These are phyloP conservation scores for Euleptes europaea DNA, from an alignment of 2,113 vertebrate genomes.

Conservation along the genomic window DNA sequence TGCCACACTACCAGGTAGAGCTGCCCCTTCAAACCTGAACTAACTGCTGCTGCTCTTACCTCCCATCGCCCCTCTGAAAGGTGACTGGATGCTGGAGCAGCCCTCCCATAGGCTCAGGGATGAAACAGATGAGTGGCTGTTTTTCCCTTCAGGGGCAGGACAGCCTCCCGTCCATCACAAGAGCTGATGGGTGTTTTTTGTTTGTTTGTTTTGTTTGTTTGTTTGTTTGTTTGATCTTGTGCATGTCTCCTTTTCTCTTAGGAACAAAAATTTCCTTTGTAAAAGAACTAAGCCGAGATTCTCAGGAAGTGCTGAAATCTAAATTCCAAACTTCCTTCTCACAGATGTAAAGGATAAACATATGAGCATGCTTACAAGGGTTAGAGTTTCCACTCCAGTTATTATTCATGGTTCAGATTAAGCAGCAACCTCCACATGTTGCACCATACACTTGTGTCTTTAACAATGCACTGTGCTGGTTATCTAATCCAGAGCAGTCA, in stretches of 20 bases:
- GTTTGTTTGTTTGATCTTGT: not conserved
- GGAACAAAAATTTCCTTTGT: not conserved
- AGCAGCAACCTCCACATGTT: not conserved
- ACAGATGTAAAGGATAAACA: not conserved
- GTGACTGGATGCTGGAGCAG: no score
- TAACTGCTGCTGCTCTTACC: no score
- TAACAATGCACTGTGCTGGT: accelerated
- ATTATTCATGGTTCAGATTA: not conserved
- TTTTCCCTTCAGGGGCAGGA: no score
- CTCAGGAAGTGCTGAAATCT: not conserved
- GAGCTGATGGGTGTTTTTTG: no score
- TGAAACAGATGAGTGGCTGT: no score
- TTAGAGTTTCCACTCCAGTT: accelerated
- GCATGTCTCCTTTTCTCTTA: not conserved
- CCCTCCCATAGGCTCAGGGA: no score
- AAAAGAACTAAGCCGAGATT: not conserved
- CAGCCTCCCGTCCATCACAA: no score
- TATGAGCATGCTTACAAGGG: accelerated
- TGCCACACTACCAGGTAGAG: no score
- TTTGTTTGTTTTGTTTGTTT: no score
- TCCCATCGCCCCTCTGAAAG: no score
- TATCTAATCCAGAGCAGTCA: not conserved
- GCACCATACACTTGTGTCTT: accelerated
- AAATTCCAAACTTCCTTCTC: not conserved
- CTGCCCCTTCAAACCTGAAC: no score